phyloP scores from a whole-genome alignment of 2,113 vertebrate species.

The Harpagus bidentatus region DNA sequence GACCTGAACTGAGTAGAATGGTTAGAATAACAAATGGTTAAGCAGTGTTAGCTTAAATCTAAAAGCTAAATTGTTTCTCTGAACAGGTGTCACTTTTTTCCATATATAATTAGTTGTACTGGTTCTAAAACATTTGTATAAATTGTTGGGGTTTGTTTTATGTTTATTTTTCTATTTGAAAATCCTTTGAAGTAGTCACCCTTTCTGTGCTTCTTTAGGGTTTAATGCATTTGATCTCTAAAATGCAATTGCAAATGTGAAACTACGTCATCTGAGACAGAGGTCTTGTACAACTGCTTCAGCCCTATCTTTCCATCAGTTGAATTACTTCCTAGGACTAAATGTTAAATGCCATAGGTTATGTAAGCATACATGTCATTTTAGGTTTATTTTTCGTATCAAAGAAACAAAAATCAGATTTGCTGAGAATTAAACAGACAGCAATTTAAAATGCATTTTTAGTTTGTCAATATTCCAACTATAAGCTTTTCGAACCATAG shows the following conservation, averaged over 20 bases:
- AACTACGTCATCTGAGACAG: background rate
- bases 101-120: background rate
- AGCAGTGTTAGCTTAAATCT: background rate
- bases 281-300: background rate
- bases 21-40: constrained; percentile 51
- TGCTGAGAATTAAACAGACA: background rate
- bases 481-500: background rate
- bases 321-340: background rate
- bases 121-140: constrained; percentile 3
- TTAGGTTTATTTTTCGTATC: background rate
- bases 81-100: constrained; percentile 25
- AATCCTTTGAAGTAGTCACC: constrained; percentile 31
- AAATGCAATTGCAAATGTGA: background rate
- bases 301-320: background rate
- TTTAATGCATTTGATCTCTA: constrained; percentile 52
- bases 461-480: background rate
- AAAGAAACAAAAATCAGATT: background rate
- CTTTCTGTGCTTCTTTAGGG: background rate
- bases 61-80: constrained; percentile 20
- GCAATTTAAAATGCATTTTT: background rate
- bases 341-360: background rate
- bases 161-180: constrained; percentile 51
- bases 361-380: background rate
- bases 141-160: constrained; percentile 3
- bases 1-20: constrained; percentile 1